Evolutionary conservation across 2,113 vertebrate species (phyloP).

Genomic region (Tamias sibiricus): DNA sequence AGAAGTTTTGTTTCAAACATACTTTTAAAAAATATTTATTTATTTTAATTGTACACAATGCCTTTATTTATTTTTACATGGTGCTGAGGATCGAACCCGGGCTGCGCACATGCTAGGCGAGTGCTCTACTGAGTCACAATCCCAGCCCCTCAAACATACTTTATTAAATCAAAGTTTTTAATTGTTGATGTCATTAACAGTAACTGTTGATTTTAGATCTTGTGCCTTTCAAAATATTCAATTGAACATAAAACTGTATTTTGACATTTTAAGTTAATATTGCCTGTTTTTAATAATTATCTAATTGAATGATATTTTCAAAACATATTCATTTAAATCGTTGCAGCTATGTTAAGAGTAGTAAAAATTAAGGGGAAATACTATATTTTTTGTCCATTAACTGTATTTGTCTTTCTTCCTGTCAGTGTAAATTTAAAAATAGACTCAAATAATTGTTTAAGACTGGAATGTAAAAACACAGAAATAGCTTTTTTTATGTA

Average conservation of each 20-base stretch:
- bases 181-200: background rate
- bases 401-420: slow-evolving; percentile 61
- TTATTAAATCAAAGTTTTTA: slow-evolving; percentile 25
- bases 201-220: slow-evolving; percentile 49
- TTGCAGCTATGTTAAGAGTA: background rate
- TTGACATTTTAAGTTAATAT: slow-evolving; percentile 41
- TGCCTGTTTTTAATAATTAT: slow-evolving; percentile 20
- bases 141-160: background rate
- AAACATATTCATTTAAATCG: slow-evolving; percentile 43
- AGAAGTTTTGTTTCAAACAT: background rate
- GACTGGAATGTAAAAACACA: slow-evolving; percentile 56
- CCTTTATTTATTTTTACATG: no score
- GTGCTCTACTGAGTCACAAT: no score
- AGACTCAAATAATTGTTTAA: slow-evolving; percentile 48
- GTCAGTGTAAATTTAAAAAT: slow-evolving; percentile 65
- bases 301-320: background rate
- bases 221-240: slow-evolving; percentile 52
- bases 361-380: slow-evolving; percentile 41
- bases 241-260: background rate
- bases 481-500: slow-evolving; percentile 19
- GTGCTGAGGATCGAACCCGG: no score
- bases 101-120: no score
- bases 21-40: no score
- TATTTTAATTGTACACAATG: no score
- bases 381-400: slow-evolving; percentile 32